phyloP scores from a whole-genome alignment of 2,888 invertebrate species.

The Nemoura dubitans region DNA sequence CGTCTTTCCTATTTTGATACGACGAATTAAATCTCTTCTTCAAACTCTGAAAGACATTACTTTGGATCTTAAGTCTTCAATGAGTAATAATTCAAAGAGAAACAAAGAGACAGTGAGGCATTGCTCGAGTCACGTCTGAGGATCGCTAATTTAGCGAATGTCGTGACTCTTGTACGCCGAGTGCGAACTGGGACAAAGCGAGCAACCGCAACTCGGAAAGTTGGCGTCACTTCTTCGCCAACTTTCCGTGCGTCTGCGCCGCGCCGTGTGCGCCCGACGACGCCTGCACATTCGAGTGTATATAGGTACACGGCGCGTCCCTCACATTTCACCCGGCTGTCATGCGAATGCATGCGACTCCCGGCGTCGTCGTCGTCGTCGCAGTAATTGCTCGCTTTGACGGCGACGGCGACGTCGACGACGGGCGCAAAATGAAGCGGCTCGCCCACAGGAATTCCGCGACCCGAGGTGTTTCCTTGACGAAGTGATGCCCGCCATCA shows the following conservation, averaged over 20 bases:
- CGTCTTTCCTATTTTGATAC: slow-evolving; percentile 25
- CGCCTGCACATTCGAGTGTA: too few relatives aligned
- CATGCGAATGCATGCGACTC: not conserved
- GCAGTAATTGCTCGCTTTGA: slow-evolving; percentile 34
- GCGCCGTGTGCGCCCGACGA: not conserved
- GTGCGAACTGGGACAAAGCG: slow-evolving; percentile 30
- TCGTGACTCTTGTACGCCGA: slow-evolving; percentile 25
- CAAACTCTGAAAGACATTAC: slow-evolving; percentile 30
- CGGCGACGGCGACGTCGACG: not conserved
- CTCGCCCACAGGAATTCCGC: slow-evolving; percentile 43
- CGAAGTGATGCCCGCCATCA: slow-evolving; percentile 16
- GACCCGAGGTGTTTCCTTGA: slow-evolving; percentile 33
- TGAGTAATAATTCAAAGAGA: slow-evolving; percentile 38
- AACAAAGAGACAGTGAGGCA: slow-evolving; percentile 41
- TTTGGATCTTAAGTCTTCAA: slow-evolving; percentile 29
- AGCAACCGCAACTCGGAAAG: not conserved
- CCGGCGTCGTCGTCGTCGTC: not conserved
- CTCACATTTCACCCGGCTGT: not conserved
- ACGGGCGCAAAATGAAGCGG: slow-evolving; percentile 32
- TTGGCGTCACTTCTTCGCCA: not conserved
- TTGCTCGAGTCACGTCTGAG: slow-evolving; percentile 27
- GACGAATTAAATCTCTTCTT: slow-evolving; percentile 7
- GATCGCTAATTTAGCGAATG: slow-evolving; percentile 39
- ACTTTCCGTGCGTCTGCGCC: not conserved
- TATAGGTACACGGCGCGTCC: not conserved